Percentiles rank a stretch among this genome's conserved stretches.
These are phyloP conservation scores for Argyresthia albistria DNA, from an alignment of 2,888 invertebrate genomes.

Conservation along the genomic window DNA sequence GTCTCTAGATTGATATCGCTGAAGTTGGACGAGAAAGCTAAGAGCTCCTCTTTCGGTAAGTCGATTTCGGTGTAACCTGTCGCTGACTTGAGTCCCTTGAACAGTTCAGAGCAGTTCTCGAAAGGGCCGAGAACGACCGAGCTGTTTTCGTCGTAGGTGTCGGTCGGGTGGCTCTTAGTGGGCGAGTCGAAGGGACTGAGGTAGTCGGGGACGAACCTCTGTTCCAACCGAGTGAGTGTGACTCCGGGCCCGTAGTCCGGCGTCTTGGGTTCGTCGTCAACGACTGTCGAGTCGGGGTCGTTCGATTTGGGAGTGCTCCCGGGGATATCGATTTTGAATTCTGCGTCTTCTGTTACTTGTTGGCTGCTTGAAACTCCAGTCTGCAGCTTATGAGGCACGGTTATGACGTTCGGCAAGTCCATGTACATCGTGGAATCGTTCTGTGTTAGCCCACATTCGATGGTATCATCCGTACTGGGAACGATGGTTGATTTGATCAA, in stretches of 20 bases:
- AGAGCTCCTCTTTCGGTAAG: slow-evolving; percentile 55
- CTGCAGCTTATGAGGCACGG: slow-evolving; percentile 39
- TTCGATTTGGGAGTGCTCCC: slow-evolving; percentile 47
- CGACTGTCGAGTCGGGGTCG: slow-evolving; percentile 14
- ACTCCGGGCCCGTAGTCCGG: slow-evolving; percentile 29
- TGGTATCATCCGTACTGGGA: slow-evolving; percentile 15
- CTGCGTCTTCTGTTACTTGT: not conserved
- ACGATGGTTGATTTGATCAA: slow-evolving; percentile 24
- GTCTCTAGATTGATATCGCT: slow-evolving; percentile 63
- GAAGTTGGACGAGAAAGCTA: slow-evolving; percentile 69
- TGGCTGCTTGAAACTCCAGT: slow-evolving; percentile 29
- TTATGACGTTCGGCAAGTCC: slow-evolving; percentile 49
- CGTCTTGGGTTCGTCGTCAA: not conserved
- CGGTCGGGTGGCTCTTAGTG: slow-evolving; percentile 55
- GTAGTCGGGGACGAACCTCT: slow-evolving; percentile 37
- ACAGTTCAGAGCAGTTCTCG: slow-evolving; percentile 68
- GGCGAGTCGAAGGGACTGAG: slow-evolving; percentile 59
- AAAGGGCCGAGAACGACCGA: slow-evolving; percentile 73
- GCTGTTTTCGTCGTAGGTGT: slow-evolving; percentile 61
- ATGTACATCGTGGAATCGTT: slow-evolving; percentile 56
- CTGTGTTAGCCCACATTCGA: slow-evolving; percentile 20
- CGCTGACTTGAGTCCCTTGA: slow-evolving; percentile 59
- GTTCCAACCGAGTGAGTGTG: slow-evolving; percentile 36
- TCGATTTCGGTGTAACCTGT: slow-evolving; percentile 37
- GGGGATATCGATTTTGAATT: slow-evolving; percentile 20